These are phyloP conservation scores for Gephyroberyx darwinii DNA, from an alignment of 2,797 vertebrate species.

Conservation along the genomic window DNA sequence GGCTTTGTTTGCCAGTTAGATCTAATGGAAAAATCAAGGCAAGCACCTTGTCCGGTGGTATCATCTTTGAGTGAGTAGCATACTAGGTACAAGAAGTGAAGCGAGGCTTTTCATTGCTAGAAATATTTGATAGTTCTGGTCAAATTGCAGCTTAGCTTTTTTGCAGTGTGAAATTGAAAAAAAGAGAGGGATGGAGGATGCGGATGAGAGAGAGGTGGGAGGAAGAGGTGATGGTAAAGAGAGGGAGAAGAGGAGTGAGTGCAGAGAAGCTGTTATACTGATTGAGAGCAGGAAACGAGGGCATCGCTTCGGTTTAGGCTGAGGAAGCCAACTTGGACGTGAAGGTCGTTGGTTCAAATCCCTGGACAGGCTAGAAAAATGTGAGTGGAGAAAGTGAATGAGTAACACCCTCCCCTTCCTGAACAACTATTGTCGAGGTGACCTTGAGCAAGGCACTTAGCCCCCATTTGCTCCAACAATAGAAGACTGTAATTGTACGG, in stretches of 20 bases:
- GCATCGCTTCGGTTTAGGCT: neutral
- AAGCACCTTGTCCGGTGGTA: conserved; percentile 22
- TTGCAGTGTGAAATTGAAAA: neutral
- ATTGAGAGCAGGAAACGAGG: conserved; percentile 8
- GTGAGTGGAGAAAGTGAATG: too few species aligned
- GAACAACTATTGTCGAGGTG: too few species aligned
- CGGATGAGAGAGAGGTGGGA: neutral
- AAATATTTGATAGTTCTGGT: conserved; percentile 28
- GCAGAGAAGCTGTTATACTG: neutral
- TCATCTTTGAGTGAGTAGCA: conserved; percentile 32
- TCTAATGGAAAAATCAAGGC: conserved; percentile 39
- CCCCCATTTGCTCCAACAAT: too few species aligned
- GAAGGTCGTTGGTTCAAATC: too few species aligned
- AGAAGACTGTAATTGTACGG: too few species aligned
- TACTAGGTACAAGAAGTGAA: too few species aligned
- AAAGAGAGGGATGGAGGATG: neutral
- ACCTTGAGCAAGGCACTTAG: too few species aligned
- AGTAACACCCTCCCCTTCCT: too few species aligned
- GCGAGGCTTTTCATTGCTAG: conserved; percentile 15
- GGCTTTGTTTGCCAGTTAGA: conserved; percentile 28
- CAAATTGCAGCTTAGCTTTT: conserved; percentile 6
- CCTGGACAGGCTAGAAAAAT: too few species aligned
- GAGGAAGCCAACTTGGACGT: too few species aligned
- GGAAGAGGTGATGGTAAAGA: neutral
- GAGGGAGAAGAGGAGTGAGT: neutral